Evolutionary conservation across 2,113 vertebrate genomes (phyloP), one percentile per base, ranked within the genome.

Genomic region (Glaucidium brasilianum): DNA sequence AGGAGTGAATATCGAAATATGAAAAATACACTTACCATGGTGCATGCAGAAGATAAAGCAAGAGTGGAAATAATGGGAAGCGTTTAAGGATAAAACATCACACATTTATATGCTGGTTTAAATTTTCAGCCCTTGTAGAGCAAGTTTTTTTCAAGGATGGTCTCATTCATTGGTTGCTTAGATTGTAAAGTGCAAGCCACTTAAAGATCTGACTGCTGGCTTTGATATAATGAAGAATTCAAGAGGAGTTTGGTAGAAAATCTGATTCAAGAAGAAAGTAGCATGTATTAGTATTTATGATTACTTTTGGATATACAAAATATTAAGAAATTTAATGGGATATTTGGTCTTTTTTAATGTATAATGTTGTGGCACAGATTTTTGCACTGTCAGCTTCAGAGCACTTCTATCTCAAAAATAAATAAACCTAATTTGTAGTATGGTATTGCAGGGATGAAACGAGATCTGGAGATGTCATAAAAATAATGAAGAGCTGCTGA

Each of bases 151-250:
- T 56, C 53, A 82, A 62, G 80, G 84, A 45, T 91, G 66, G 72
- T 97, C 37, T 77, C 77, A 89, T 93, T 94, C 96, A 84, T 90
- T 52, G 92, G 80, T 85, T 94, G 85, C 93, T 96, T 92, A 84
- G 78, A 97, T 86, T 97, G 88, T 96, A 94, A 84, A 29, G 17
- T 53, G 74, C 16, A 9, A 97, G 84, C 85, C 71, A 92, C 95
- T 90, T 96, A 88, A 95, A 96, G 94, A 47, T 85, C 94, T 89
- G 96, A 84, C 76, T 68, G 68, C 77, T 94, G 85, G 72, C 45
- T 81, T 10, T 4, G 80, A 84, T 73, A 59, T 34, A 77, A 60
- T 1, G 10, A 90, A 88, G 58, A 87, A 56, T 91, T 94, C 52
- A 87, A 62, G 30, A 91, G 72, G 63, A 71, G 37, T 76, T 92